Base-by-base conservation (phyloP, 2,797 vertebrate genomes). In the Neosalanx taihuensis region DNA sequence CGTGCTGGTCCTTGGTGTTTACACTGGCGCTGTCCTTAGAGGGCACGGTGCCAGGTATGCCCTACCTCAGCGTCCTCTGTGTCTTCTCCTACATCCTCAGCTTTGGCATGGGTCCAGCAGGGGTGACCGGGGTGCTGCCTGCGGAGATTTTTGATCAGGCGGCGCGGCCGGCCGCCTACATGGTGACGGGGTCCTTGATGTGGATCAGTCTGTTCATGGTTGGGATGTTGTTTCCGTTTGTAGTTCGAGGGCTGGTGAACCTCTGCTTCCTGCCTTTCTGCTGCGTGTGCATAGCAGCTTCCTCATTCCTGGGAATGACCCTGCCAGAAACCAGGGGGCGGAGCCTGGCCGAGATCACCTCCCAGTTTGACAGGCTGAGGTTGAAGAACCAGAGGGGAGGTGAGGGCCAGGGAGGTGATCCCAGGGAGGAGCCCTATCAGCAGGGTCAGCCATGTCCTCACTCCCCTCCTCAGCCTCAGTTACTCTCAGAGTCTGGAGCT, bases 251-350 rank as follows among this genome's bases (percentile, higher is more conserved):
- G 35, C 75, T 97, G 56, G 94, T 90, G 30, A 74, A 87, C 76
- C 93, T 92, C 82, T 94, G 95, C 86, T 97, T 93, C 30, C 1
- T 96, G 61, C 96, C 95, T 0, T 97, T 98, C 86, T 81, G 94
- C 1, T 69, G 49, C 0, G 91, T 96, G 23, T 97, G 96, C 69
- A 0, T 94, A 75, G 79, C 85, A 29, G 86, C 91, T 0, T 88
- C 94, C 1, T 3, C 93, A 58, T 94, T 93, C 65, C 70, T 95
- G 46, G 76, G 86, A 2, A 51, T 94, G 51, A 91, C 90, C 29
- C 86, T 97, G 59, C 95, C 96, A 0, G 96, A 98, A 88, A 97
- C 95, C 15, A 96, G 96, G 74, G 96, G 95, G 49, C 96, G 94
- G 74, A 94, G 92, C 4, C 85, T 95, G 73, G 84, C 93, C 35